These are phyloP conservation scores for Catharus bicknelli DNA, from an alignment of 2,113 vertebrate species.

Conservation along the genomic window DNA sequence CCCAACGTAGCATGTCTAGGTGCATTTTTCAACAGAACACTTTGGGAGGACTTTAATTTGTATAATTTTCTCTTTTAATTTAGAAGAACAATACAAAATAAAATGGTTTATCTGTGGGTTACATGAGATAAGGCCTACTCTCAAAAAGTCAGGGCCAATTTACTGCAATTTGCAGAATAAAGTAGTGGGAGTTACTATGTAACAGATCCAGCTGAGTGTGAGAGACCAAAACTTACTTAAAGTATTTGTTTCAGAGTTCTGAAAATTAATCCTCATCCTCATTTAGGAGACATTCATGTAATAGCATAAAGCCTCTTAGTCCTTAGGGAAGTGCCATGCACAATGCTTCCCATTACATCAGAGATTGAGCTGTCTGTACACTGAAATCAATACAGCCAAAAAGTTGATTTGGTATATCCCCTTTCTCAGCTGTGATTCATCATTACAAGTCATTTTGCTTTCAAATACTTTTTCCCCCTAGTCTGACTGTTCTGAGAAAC, in stretches of 20 bases:
- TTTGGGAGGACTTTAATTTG: not conserved
- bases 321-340: constrained; percentile 31
- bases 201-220: not conserved
- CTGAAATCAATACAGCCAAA: constrained; percentile 34
- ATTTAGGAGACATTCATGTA: constrained; percentile 23
- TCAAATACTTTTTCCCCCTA: not conserved
- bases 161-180: not conserved
- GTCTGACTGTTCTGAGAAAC: not conserved
- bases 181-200: not conserved
- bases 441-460: constrained; percentile 14
- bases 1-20: not conserved
- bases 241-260: constrained; percentile 28
- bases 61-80: not conserved
- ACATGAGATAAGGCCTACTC: not conserved
- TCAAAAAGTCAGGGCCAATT: not conserved
- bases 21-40: not conserved
- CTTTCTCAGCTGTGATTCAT: constrained; percentile 47
- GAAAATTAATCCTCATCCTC: constrained; percentile 42
- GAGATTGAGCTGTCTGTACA: constrained; percentile 17
- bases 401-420: constrained; percentile 16
- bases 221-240: not conserved
- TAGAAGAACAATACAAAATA: not conserved
- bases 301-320: constrained; percentile 26
- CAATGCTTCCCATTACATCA: constrained; percentile 52
- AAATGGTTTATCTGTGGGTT: not conserved